phyloP scores from a whole-genome alignment of 2,888 invertebrate species.

The Tetragonisca angustula region DNA sequence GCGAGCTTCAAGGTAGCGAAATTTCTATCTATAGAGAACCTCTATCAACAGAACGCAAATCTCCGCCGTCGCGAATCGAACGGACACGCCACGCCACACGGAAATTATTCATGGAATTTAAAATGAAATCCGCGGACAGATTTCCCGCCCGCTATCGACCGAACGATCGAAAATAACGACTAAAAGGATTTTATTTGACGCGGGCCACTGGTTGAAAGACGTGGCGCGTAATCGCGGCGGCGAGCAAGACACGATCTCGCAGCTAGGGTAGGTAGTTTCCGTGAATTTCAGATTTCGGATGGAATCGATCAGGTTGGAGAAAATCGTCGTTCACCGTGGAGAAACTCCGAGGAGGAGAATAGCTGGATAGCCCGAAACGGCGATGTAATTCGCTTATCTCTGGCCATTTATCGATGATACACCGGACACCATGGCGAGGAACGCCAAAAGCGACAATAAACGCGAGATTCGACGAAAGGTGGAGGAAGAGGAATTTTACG shows the following conservation, averaged over 20 bases:
- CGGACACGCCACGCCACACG: background rate
- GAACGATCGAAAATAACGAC: background rate
- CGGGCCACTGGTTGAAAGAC: too few relatives aligned
- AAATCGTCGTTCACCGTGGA: background rate
- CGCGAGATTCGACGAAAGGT: too few relatives aligned
- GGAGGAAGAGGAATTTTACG: too few relatives aligned
- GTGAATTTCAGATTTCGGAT: conserved; percentile 21
- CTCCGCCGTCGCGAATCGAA: background rate
- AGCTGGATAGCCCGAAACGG: background rate
- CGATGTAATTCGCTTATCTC: conserved; percentile 36
- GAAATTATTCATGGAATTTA: conserved; percentile 1
- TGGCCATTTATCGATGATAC: conserved; percentile 18
- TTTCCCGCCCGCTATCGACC: background rate
- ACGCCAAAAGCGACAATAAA: background rate
- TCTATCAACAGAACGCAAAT: background rate
- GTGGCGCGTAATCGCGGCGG: too few relatives aligned
- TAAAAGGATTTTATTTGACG: too few relatives aligned
- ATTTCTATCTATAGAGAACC: background rate
- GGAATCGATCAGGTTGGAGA: background rate
- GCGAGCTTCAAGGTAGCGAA: background rate
- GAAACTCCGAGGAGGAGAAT: background rate
- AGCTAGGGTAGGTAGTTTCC: background rate
- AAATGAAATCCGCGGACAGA: background rate
- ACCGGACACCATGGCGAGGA: background rate
- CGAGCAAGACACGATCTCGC: too few relatives aligned